Percentiles rank a stretch among this genome's conserved stretches.
These are phyloP conservation scores for Ophthalmolycus amberensis DNA, from an alignment of 2,113 vertebrate species.

Conservation along the genomic window DNA sequence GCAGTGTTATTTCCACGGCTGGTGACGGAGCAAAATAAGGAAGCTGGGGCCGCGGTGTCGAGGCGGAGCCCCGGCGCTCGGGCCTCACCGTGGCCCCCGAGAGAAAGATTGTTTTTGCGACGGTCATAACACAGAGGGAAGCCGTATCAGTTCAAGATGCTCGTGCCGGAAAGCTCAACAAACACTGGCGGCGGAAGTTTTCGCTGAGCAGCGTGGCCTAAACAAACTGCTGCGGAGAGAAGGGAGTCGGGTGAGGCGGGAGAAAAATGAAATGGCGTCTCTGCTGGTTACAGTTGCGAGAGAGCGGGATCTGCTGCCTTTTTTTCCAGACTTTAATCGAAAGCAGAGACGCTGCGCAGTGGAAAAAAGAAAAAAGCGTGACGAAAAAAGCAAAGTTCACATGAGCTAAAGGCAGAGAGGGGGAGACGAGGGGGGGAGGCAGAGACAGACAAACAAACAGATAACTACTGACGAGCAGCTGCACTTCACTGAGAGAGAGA, in stretches of 20 bases:
- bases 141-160: slow-evolving; percentile 74
- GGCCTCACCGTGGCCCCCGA: slow-evolving; percentile 26
- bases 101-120: slow-evolving; percentile 55
- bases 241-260: slow-evolving; percentile 13
- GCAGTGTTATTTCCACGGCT: slow-evolving; percentile 25
- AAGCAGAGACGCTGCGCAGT: slow-evolving; percentile 73
- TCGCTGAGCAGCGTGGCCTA: slow-evolving; percentile 73
- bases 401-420: slow-evolving; percentile 66
- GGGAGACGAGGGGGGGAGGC: not conserved
- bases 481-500: slow-evolving; percentile 42
- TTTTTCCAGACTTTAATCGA: slow-evolving; percentile 70
- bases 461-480: slow-evolving; percentile 77
- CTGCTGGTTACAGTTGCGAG: slow-evolving; percentile 52
- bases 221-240: slow-evolving; percentile 73
- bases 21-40: not conserved
- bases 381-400: slow-evolving; percentile 75
- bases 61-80: not conserved
- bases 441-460: slow-evolving; percentile 71
- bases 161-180: slow-evolving; percentile 73
- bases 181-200: slow-evolving; percentile 73
- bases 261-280: slow-evolving; percentile 63
- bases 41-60: not conserved
- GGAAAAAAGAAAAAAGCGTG: slow-evolving; percentile 72
- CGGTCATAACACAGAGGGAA: slow-evolving; percentile 67
- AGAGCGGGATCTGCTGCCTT: slow-evolving; percentile 51